phyloP scores from a whole-genome alignment of 2,888 invertebrate species.

The Thelaira solivaga region DNA sequence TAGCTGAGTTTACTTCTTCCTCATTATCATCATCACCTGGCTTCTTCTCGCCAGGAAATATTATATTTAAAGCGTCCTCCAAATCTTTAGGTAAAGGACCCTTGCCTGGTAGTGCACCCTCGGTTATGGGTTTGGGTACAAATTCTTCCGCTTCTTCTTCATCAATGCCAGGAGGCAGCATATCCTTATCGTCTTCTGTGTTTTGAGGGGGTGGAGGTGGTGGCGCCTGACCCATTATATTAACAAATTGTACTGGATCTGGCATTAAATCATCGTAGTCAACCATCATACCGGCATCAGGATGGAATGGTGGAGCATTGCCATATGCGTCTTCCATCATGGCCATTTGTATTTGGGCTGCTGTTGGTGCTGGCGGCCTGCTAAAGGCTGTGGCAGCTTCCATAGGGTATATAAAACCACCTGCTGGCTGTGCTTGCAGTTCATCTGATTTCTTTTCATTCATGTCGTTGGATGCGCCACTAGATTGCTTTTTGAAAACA shows the following conservation, averaged over 20 bases:
- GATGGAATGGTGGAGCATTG: slow-evolving; percentile 76
- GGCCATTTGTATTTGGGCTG: slow-evolving; percentile 73
- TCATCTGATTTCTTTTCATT: slow-evolving; percentile 49
- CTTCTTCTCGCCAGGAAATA: slow-evolving; percentile 79
- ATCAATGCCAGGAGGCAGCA: slow-evolving; percentile 76
- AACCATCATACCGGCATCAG: slow-evolving; percentile 74
- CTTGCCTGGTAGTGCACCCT: slow-evolving; percentile 76
- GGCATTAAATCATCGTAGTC: slow-evolving; percentile 77
- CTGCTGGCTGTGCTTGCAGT: slow-evolving; percentile 14
- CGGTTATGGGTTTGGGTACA: slow-evolving; percentile 76
- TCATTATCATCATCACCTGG: slow-evolving; percentile 67
- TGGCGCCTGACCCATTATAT: slow-evolving; percentile 74
- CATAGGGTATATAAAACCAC: slow-evolving; percentile 42
- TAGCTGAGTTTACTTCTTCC: slow-evolving; percentile 64
- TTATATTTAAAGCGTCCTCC: slow-evolving; percentile 80
- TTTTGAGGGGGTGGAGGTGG: slow-evolving; percentile 75
- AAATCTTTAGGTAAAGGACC: slow-evolving; percentile 80
- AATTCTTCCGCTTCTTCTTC: slow-evolving; percentile 76
- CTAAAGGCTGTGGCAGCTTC: slow-evolving; percentile 8
- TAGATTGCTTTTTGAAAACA: slow-evolving; percentile 80
- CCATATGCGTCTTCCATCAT: slow-evolving; percentile 75
- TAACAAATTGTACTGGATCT: slow-evolving; percentile 77
- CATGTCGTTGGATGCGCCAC: slow-evolving; percentile 47
- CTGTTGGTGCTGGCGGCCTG: slow-evolving; percentile 68
- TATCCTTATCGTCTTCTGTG: slow-evolving; percentile 71